Conservation (phyloP, 2,888 invertebrate genomes). For the Thyatira batis region DNA sequence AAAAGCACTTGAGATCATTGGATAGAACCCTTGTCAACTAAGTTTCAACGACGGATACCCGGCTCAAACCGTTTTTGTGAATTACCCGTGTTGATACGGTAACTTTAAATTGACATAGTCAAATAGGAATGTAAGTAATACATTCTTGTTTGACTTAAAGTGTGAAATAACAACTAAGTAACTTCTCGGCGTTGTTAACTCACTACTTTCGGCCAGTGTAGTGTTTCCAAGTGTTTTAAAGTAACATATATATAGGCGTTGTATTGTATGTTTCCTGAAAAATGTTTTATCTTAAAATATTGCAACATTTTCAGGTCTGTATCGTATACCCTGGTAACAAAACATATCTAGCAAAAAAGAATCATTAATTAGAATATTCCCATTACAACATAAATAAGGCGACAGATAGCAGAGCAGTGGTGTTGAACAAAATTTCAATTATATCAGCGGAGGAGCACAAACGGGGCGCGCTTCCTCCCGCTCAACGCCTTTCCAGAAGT, state of each 20-base stretch:
- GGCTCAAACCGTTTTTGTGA: slow-evolving; percentile 48
- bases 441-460: slow-evolving; percentile 52
- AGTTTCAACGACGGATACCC: slow-evolving; percentile 43
- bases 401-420: slow-evolving; percentile 52
- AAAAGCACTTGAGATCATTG: slow-evolving; percentile 48
- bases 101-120: slow-evolving; percentile 43
- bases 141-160: no score
- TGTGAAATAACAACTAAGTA: no score
- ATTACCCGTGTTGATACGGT: slow-evolving; percentile 28
- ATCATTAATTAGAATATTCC: slow-evolving; percentile 59
- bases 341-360: slow-evolving; percentile 23
- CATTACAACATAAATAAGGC: slow-evolving; percentile 50
- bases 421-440: slow-evolving; percentile 72
- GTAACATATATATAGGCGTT: no score
- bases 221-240: no score
- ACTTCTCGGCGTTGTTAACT: no score
- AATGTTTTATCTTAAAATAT: no score
- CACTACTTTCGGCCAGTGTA: no score
- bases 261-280: no score
- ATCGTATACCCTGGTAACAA: slow-evolving; percentile 7
- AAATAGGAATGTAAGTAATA: slow-evolving; percentile 29
- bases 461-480: slow-evolving; percentile 46
- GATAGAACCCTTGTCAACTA: slow-evolving; percentile 48
- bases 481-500: slow-evolving; percentile 50
- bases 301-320: background rate